phyloP scores from a whole-genome alignment of 1,140 invertebrate genomes.

The Cotesia chilonis region DNA sequence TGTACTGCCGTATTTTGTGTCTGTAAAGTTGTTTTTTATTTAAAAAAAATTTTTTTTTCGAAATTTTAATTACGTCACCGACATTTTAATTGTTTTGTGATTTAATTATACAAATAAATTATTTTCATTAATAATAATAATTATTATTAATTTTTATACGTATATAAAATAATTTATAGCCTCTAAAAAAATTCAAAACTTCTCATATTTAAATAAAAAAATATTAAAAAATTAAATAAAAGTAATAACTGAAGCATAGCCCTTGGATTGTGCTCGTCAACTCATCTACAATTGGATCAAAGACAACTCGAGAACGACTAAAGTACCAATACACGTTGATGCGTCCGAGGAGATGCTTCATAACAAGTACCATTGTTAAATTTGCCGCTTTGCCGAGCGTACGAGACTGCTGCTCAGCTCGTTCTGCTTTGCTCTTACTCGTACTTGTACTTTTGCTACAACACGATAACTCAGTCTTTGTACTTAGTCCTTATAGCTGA shows the following conservation, averaged over 20 bases:
- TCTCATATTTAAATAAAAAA: not conserved
- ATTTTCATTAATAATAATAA: too few relatives aligned
- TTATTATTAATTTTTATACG: too few relatives aligned
- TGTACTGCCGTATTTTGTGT: too few relatives aligned
- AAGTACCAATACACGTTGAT: conserved; percentile 23
- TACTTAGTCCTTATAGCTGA: too few relatives aligned
- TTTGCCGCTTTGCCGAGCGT: conserved; percentile 42
- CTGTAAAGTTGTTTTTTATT: too few relatives aligned
- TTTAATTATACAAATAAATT: too few relatives aligned
- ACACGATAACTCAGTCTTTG: not conserved
- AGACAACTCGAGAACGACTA: conserved; percentile 13
- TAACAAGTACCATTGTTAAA: conserved; percentile 48
- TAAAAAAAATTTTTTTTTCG: too few relatives aligned
- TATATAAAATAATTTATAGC: too few relatives aligned
- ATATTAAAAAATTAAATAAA: not conserved
- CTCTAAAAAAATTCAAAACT: conserved; percentile 1
- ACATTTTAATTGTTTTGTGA: too few relatives aligned
- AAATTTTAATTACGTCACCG: too few relatives aligned
- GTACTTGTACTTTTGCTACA: not conserved
- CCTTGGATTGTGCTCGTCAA: not conserved
- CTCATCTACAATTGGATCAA: conserved; percentile 30
- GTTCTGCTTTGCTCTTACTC: too few relatives aligned
- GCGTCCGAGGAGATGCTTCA: conserved; percentile 23
- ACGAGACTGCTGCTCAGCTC: conserved; percentile 12
- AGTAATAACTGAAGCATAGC: conserved; percentile 11